Evolutionary conservation across 2,888 invertebrate genomes (phyloP).

Genomic region (Drosophila acutilabella): DNA sequence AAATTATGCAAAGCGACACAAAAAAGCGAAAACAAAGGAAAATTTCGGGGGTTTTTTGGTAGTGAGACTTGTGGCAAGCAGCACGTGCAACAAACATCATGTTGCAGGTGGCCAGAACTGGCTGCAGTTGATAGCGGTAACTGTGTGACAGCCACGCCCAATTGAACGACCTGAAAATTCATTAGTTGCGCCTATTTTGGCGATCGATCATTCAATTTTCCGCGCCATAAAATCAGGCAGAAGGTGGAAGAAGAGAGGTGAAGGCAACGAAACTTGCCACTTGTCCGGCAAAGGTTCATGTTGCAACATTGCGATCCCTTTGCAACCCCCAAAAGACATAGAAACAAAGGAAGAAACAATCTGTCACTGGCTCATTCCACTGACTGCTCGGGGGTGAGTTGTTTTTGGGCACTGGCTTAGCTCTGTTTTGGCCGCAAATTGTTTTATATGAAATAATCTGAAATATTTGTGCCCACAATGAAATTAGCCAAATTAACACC

Average conservation of each 20-base stretch:
- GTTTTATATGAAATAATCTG: constrained; percentile 72
- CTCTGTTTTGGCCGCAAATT: constrained; percentile 60
- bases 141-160: constrained; percentile 65
- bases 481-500: constrained; percentile 81
- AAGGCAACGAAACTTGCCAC: constrained; percentile 39
- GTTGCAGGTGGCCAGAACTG: constrained; percentile 65
- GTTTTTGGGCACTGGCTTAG: constrained; percentile 25
- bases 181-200: constrained; percentile 82
- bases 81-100: constrained; percentile 34
- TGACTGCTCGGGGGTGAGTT: constrained; percentile 1
- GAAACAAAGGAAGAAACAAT: constrained; percentile 46
- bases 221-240: constrained; percentile 82
- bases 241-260: constrained; percentile 7
- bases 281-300: constrained; percentile 44
- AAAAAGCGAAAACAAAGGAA: neutral
- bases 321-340: neutral
- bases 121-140: constrained; percentile 17
- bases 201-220: constrained; percentile 85
- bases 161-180: constrained; percentile 73
- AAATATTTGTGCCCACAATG: constrained; percentile 76
- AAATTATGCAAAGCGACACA: constrained; percentile 43
- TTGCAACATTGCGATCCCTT: constrained; percentile 47
- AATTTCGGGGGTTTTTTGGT: too few relatives aligned
- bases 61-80: constrained; percentile 18
- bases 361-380: constrained; percentile 64